Evolutionary conservation across 2,113 vertebrate genomes (phyloP).

Genomic region (Mugil cephalus): DNA sequence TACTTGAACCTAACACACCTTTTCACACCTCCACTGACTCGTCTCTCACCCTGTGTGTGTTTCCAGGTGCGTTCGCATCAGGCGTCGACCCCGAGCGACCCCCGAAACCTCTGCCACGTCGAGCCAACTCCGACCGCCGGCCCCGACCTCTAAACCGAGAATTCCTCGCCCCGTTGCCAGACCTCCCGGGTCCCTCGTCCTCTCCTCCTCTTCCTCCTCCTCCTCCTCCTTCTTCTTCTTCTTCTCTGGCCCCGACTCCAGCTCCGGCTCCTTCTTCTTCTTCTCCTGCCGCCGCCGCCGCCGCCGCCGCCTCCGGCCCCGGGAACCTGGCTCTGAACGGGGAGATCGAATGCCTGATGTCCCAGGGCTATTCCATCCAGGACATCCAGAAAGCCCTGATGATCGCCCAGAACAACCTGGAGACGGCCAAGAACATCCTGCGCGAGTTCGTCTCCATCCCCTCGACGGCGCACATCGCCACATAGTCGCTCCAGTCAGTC

Average conservation of each 20-base stretch:
- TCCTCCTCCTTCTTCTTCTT: slow-evolving; percentile 2
- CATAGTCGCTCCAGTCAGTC: slow-evolving; percentile 84
- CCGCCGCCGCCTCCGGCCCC: background rate
- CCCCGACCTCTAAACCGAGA: slow-evolving; percentile 83
- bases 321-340: slow-evolving; percentile 88
- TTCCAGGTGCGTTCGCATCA: slow-evolving; percentile 73
- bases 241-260: background rate
- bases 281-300: background rate
- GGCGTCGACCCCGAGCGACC: slow-evolving; percentile 90
- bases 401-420: slow-evolving; percentile 99
- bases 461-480: slow-evolving; percentile 92
- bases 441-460: slow-evolving; percentile 96
- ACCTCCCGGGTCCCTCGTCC: slow-evolving; percentile 50
- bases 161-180: slow-evolving; percentile 9
- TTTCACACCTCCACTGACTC: background rate
- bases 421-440: slow-evolving; percentile 99
- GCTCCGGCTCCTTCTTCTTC: background rate
- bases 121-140: slow-evolving; percentile 92
- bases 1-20: no score
- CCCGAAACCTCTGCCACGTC: slow-evolving; percentile 92
- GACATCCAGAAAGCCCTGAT: slow-evolving; percentile 98
- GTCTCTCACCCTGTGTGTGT: slow-evolving; percentile 9
- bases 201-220: slow-evolving; percentile 4
- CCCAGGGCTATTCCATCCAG: slow-evolving; percentile 98
- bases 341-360: slow-evolving; percentile 95